Evolutionary conservation across 2,888 invertebrate species (phyloP), one percentile per base, ranked within the genome.

Genomic region (Macrosiphum euphorbiae): DNA sequence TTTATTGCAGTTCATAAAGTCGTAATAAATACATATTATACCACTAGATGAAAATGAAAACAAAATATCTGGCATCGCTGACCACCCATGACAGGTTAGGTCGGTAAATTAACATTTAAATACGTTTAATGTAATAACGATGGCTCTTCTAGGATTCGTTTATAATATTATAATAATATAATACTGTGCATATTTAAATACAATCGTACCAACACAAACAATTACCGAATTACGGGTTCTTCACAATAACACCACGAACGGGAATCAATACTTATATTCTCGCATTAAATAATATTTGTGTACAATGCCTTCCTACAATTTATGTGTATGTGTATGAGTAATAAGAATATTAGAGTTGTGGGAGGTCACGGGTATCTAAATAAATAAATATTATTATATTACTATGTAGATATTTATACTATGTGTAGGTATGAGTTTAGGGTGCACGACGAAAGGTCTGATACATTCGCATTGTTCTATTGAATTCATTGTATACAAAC

Each of bases 401-500:
- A 78, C 20, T 78, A 20, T 20, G 35, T 8, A 78, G 3, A 35
- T 35, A 78, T 78, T 35, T 35, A 41, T 35, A 52, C 11, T 67
- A 7, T 90, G 24, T 41, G 8, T 50, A 41, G 10, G 8, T 20
- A 67, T 67, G 67, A 8, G 78, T 20, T 78, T 35, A 35, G 78
- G 28, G 78, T 26, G 52, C 35, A 44, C 50, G 41, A 52, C 20
- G 78, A 28, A 90, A 84, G 52, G 90, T 90, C 41, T 90, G 90
- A 90, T 52, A 41, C 20, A 90, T 78, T 90, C 78, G 8, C 78
- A 90, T 90, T 90, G 78, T 90, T 90, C 52, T 41, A 52, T 90
- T 84, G 41, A 90, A 41, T 28, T 20, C 78, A 90, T 90, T 90
- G 90, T 90, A 52, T 28, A 28, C 52, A 28, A 52, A 90, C 78